Base-by-base conservation (phyloP, 1,140 invertebrate genomes). In the Sitodiplosis mosellana region DNA sequence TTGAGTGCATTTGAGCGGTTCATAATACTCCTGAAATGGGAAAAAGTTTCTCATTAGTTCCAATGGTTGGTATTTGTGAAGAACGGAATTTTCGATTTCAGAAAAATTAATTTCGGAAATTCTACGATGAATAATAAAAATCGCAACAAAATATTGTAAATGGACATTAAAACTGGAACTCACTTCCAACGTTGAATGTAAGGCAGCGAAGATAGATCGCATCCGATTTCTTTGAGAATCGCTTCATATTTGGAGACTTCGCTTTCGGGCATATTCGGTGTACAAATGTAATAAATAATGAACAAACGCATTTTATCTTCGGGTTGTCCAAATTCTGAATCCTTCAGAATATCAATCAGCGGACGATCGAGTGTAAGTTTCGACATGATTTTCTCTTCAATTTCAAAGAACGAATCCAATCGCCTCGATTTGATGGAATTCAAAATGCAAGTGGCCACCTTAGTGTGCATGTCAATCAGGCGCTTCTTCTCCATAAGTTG, bases 391-490 rank as follows among this genome's bases (percentile, higher is more conserved):
- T 97, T 98, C 61, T 99, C 94, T 69, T 99, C 95, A 45, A 90
- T 73, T 69, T 99, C 95, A 64, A 98, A 99, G 55, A 90, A 91
- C 2, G 87, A 87, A 64, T 99, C 95, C 12, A 99, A 65, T 56
- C 94, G 80, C 34, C 94, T 69, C 1, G 77, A 77, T 70, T 92
- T 96, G 20, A 98, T 96, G 42, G 77, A 79, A 64, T 94, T 90
- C 21, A 96, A 69, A 51, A 96, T 83, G 15, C 83, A 80, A 72
- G 93, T 98, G 8, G 95, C 95, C 54, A 99, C 83, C 50, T 90
- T 95, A 11, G 91, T 99, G 63, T 99, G 96, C 82, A 96, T 92
- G 63, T 99, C 94, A 55, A 99, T 94, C 7, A 98, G 72, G 43
- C 90, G 71, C 64, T 99, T 99, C 70, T 89, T 94, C 68, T 99